A percentile compares a stretch with the other conserved stretches of the same genome.
phyloP scores from a whole-genome alignment of 2,113 vertebrate species.

The Nesoenas mayeri region DNA sequence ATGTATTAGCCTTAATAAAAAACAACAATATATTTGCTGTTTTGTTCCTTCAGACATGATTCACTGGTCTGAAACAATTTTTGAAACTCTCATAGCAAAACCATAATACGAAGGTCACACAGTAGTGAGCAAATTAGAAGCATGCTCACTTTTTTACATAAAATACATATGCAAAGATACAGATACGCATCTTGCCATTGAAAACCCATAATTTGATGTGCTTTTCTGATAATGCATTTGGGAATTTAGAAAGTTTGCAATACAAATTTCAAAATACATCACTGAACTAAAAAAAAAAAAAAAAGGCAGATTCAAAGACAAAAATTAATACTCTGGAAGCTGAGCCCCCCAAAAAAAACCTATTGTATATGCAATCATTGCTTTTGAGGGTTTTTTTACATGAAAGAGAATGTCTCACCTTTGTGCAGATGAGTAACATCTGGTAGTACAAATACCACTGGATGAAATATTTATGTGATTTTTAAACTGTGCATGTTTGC shows the following conservation, averaged over 20 bases:
- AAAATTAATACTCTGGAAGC: conserved; percentile 22
- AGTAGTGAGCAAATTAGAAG: conserved; percentile 53
- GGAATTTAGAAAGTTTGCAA: conserved; percentile 9
- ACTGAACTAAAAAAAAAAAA: not conserved
- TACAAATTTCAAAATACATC: conserved; percentile 7
- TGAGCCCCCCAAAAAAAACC: accelerated
- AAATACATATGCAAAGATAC: conserved; percentile 53
- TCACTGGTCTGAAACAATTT: conserved; percentile 48
- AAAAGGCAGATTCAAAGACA: not conserved
- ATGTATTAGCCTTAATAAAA: conserved; percentile 64
- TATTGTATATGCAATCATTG: not conserved
- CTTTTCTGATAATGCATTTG: conserved; percentile 23
- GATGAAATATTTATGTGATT: not conserved
- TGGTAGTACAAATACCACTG: not conserved
- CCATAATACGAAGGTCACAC: conserved; percentile 38
- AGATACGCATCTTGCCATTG: not conserved
- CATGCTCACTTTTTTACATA: conserved; percentile 49
- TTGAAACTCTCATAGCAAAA: conserved; percentile 38
- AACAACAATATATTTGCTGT: conserved; percentile 12
- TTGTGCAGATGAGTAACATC: not conserved
- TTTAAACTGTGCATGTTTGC: not conserved
- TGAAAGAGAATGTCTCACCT: not conserved
- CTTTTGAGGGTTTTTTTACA: not conserved
- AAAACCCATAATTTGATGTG: conserved; percentile 34
- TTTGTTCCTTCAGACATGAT: conserved; percentile 44